A percentile compares a stretch with the other conserved stretches of the same genome.
phyloP scores from a whole-genome alignment of 2,113 vertebrate genomes.

The Garra rufa region DNA sequence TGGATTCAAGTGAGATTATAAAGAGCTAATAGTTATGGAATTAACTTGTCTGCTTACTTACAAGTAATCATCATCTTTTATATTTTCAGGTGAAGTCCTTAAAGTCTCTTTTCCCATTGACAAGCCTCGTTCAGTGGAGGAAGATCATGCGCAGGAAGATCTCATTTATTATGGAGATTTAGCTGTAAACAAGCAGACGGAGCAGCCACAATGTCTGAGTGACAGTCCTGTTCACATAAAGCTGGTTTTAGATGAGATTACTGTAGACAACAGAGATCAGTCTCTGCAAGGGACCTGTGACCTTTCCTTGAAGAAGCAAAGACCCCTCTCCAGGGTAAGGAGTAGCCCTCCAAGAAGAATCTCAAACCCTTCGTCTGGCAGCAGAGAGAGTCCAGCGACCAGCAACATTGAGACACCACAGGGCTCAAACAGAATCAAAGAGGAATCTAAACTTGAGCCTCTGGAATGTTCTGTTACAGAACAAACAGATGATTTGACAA shows the following conservation, averaged over 20 bases:
- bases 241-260: not conserved
- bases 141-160: not conserved
- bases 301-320: not conserved
- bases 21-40: not conserved
- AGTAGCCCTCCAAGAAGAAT: not conserved
- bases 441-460: slow-evolving; percentile 38
- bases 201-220: not conserved
- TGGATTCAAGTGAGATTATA: slow-evolving; percentile 18
- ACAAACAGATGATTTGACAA: not conserved
- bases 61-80: not conserved
- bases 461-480: not conserved
- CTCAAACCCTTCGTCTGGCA: not conserved
- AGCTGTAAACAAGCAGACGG: not conserved
- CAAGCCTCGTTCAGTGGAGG: not conserved
- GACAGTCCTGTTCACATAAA: not conserved
- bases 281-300: not conserved
- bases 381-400: not conserved
- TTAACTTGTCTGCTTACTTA: not conserved
- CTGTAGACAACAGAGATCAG: not conserved
- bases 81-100: not conserved
- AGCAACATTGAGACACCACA: not conserved
- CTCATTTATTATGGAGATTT: not conserved
- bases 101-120: not conserved
- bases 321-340: not conserved
- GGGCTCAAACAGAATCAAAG: slow-evolving; percentile 23